phyloP scores from a whole-genome alignment of 2,113 vertebrate genomes.

The Phainopepla nitens region DNA sequence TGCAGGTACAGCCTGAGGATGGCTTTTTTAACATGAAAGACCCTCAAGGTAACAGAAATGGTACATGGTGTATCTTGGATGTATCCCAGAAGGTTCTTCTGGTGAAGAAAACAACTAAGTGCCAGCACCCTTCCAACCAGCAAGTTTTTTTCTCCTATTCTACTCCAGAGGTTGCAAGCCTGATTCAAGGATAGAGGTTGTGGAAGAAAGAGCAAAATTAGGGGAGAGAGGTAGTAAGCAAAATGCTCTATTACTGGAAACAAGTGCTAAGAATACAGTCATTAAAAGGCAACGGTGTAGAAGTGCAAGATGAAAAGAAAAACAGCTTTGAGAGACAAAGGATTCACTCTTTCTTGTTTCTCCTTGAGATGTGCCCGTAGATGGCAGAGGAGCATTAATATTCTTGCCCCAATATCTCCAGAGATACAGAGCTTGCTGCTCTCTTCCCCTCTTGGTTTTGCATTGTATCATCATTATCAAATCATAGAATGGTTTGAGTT shows the following conservation, averaged over 20 bases:
- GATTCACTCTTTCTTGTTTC: not conserved
- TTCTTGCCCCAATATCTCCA: not conserved
- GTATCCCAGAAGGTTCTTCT: not conserved
- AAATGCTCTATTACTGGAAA: not conserved
- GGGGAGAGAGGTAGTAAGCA: not conserved
- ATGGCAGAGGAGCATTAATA: not conserved
- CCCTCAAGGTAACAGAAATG: not conserved
- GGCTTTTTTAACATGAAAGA: not conserved
- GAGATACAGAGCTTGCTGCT: not conserved
- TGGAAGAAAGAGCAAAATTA: not conserved
- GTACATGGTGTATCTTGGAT: not conserved
- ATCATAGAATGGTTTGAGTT: not conserved
- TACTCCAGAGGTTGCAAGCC: not conserved
- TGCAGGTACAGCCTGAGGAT: not conserved
- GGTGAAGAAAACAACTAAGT: not conserved
- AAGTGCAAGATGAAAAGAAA: not conserved
- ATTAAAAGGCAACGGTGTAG: not conserved
- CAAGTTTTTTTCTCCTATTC: not conserved
- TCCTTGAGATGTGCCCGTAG: not conserved
- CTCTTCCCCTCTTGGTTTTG: not conserved
- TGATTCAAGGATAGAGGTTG: not conserved
- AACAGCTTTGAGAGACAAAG: not conserved
- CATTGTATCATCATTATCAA: not conserved
- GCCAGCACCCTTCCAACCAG: not conserved
- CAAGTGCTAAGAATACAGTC: not conserved